A percentile compares a stretch with the other conserved stretches of the same genome.
These are phyloP conservation scores for Puntigrus tetrazona DNA, from an alignment of 2,113 vertebrate genomes.

Conservation along the genomic window DNA sequence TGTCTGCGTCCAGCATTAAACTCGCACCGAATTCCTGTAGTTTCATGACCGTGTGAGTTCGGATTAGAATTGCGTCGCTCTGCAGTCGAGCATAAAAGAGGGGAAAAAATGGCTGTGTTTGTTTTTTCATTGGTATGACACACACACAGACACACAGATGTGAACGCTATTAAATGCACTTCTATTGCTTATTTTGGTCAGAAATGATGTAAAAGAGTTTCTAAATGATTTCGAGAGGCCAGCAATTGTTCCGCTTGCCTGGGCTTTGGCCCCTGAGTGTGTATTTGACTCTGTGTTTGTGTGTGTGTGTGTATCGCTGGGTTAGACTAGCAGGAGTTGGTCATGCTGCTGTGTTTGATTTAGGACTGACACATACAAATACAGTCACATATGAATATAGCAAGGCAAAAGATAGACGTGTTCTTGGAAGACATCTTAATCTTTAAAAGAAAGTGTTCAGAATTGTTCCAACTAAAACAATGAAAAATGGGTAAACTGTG, in stretches of 20 bases:
- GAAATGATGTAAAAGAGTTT: constrained; percentile 15
- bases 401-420: constrained; percentile 5
- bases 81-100: constrained; percentile 30
- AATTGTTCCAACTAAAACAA: neutral
- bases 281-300: neutral
- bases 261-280: constrained; percentile 17
- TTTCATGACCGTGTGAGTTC: constrained; percentile 48
- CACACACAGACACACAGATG: constrained; percentile 38
- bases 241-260: constrained; percentile 21
- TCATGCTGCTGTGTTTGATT: constrained; percentile 42
- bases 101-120: constrained; percentile 32
- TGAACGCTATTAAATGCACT: constrained; percentile 32
- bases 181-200: constrained; percentile 40
- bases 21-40: constrained; percentile 22
- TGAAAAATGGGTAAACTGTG: neutral
- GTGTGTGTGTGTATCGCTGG: constrained; percentile 3
- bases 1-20: constrained; percentile 45
- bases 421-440: constrained; percentile 37
- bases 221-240: constrained; percentile 34
- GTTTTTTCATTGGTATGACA: constrained; percentile 50
- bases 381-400: constrained; percentile 33
- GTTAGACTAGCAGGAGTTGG: constrained; percentile 9
- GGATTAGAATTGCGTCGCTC: constrained; percentile 39
- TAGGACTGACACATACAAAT: constrained; percentile 36
- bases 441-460: neutral